Evolutionary conservation across 92 coral and sea anemone genomes (phyloP).

Genomic region (Epizoanthus rinbou): DNA sequence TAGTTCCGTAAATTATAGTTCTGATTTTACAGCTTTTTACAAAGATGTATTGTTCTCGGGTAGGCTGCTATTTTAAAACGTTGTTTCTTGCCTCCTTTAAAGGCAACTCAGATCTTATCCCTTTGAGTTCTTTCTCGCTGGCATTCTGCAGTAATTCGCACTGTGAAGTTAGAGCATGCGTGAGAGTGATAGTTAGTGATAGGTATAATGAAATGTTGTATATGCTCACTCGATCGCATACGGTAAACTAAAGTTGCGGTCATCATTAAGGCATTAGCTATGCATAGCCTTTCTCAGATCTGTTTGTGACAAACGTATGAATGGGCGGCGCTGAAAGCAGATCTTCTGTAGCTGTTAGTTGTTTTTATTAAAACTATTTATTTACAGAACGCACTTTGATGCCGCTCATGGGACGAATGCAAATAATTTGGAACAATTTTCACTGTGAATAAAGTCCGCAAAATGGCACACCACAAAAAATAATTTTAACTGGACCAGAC

Average conservation of each 20-base stretch:
- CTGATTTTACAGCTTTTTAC: too few relatives aligned
- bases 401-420: not conserved
- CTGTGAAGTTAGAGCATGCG: too few relatives aligned
- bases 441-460: not conserved
- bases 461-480: slow-evolving; percentile 4
- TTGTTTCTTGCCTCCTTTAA: too few relatives aligned
- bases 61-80: too few relatives aligned
- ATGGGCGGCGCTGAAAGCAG: not conserved
- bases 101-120: too few relatives aligned
- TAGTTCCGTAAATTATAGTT: too few relatives aligned
- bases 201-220: not conserved
- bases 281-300: slow-evolving; percentile 5
- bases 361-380: not conserved
- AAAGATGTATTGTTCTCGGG: too few relatives aligned
- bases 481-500: too few relatives aligned
- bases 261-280: slow-evolving; percentile 14
- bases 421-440: not conserved
- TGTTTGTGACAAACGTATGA: not conserved
- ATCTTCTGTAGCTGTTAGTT: not conserved
- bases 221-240: not conserved
- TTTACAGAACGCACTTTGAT: not conserved
- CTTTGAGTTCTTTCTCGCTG: too few relatives aligned
- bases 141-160: too few relatives aligned
- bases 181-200: not conserved
- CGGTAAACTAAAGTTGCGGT: not conserved